A percentile compares a stretch with the other conserved stretches of the same genome.
phyloP scores from a whole-genome alignment of 2,888 invertebrate genomes.

The Gandaritis pyraliata region DNA sequence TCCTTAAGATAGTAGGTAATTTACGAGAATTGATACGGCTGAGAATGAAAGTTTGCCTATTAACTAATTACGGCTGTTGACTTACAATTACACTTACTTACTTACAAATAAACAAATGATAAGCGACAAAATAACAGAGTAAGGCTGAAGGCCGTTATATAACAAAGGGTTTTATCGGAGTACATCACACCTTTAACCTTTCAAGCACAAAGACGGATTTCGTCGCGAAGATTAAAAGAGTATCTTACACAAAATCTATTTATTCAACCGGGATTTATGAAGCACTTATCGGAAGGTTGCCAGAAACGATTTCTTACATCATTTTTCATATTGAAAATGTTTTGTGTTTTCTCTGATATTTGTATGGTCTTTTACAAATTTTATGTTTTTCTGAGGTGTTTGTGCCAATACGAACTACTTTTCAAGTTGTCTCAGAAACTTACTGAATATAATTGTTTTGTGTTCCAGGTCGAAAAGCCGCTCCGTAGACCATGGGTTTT shows the following conservation, averaged over 20 bases:
- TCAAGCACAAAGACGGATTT: constrained; percentile 27
- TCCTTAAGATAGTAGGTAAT: no score
- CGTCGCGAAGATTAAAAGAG: constrained; percentile 26
- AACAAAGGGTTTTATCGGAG: constrained; percentile 27
- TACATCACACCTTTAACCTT: constrained; percentile 34
- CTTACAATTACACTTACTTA: no score
- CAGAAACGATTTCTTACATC: constrained; percentile 35
- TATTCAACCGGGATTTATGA: constrained; percentile 36
- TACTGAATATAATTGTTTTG: constrained; percentile 28
- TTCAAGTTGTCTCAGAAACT: constrained; percentile 3
- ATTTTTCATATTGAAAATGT: constrained; percentile 30
- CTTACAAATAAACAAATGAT: no score
- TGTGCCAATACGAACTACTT: background rate
- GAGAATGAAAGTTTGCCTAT: no score
- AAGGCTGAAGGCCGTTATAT: no score
- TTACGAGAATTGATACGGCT: no score
- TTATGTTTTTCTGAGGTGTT: background rate
- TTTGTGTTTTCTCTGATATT: constrained; percentile 28
- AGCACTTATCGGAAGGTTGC: constrained; percentile 37
- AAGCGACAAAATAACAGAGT: no score
- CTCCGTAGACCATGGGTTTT: constrained; percentile 95
- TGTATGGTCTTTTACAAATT: constrained; percentile 16
- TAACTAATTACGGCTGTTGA: no score
- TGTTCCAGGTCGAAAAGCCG: constrained; percentile 94
- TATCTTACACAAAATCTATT: constrained; percentile 34